Evolutionary conservation across 2,113 vertebrate species (phyloP).

Genomic region (Cebus imitator): DNA sequence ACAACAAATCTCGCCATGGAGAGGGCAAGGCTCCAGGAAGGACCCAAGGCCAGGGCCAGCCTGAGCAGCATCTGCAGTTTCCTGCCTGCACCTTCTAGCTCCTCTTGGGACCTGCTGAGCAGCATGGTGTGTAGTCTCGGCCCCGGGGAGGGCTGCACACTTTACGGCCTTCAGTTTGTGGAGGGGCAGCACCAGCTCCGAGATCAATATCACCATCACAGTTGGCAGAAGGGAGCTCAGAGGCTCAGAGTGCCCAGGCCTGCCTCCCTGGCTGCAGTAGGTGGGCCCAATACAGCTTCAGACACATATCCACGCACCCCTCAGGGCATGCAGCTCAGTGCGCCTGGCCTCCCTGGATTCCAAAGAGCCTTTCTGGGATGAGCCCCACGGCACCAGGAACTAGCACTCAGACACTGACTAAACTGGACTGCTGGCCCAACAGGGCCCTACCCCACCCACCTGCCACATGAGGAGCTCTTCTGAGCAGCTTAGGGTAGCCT

Average conservation of each 20-base stretch:
- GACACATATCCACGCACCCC: fast-evolving
- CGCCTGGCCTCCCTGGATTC: neutral
- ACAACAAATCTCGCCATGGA: fast-evolving
- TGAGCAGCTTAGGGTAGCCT: neutral
- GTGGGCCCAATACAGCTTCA: neutral
- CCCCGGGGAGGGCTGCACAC: neutral
- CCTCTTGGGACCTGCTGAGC: neutral
- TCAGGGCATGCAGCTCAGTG: neutral
- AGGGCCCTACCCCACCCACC: neutral
- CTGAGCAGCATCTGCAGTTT: neutral
- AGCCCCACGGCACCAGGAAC: fast-evolving
- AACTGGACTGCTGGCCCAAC: neutral
- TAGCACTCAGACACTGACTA: neutral
- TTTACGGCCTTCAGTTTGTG: neutral
- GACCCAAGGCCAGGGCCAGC: neutral
- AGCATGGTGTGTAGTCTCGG: neutral
- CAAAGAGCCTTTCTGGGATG: neutral
- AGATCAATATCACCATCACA: neutral
- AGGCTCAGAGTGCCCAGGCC: neutral
- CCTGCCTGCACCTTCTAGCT: neutral
- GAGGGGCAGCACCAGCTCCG: neutral
- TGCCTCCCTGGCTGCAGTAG: neutral
- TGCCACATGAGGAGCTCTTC: neutral
- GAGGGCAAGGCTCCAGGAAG: neutral
- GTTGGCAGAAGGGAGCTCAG: neutral